Conservation (phyloP, 2,888 invertebrate genomes). For the Eilema griseolum region DNA sequence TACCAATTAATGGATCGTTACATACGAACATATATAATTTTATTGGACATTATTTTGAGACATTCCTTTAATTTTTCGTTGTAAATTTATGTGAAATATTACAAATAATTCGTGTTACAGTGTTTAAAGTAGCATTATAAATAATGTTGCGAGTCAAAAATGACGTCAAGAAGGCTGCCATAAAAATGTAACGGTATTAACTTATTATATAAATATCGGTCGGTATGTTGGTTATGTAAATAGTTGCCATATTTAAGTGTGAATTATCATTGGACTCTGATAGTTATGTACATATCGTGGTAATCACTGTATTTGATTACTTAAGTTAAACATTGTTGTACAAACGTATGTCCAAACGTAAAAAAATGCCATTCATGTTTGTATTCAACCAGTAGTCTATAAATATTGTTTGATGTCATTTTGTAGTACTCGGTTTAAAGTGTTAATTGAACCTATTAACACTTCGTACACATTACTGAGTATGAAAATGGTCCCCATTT, state of each 20-base stretch:
- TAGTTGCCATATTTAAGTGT: conserved; percentile 31
- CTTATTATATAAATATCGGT: conserved; percentile 23
- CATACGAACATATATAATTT: conserved; percentile 32
- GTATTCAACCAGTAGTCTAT: conserved; percentile 10
- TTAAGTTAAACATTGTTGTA: conserved; percentile 31
- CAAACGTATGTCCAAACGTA: conserved; percentile 18
- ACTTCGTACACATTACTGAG: background rate
- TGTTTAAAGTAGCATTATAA: conserved; percentile 39
- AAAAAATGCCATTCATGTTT: conserved; percentile 20
- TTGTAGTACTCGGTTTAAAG: conserved; percentile 10
- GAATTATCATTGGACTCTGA: conserved; percentile 31
- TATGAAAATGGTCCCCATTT: background rate
- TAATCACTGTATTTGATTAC: conserved; percentile 33
- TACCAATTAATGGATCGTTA: conserved; percentile 33
- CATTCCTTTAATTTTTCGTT: conserved; percentile 29
- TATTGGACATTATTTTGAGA: conserved; percentile 24
- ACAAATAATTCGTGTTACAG: conserved; percentile 38
- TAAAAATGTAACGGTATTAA: conserved; percentile 44
- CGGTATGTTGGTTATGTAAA: conserved; percentile 13
- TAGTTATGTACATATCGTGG: conserved; percentile 19
- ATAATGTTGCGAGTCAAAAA: conserved; percentile 36
- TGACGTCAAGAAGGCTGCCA: conserved; percentile 37
- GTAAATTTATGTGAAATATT: conserved; percentile 29
- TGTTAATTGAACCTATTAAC: conserved; percentile 20
- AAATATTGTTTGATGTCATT: conserved; percentile 11